Percentiles rank a stretch among this genome's conserved stretches.
Evolutionary conservation across 1,140 invertebrate species (phyloP).

Genomic region (Aphis gossypii): DNA sequence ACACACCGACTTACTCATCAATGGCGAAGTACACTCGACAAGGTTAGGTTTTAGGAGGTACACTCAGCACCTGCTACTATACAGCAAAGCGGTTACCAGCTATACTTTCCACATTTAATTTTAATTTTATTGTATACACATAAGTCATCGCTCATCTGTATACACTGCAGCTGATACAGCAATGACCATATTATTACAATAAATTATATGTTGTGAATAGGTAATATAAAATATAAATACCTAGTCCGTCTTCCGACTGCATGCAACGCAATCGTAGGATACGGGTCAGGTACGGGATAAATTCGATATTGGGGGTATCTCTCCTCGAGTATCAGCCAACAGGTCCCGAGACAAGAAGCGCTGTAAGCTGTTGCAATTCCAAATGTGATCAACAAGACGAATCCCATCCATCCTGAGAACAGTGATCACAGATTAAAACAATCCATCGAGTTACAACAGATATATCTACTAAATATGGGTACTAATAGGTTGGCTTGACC

Average conservation of each 20-base stretch:
- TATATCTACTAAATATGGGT: neutral
- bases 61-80: neutral
- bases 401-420: conserved; percentile 71
- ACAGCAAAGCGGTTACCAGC: neutral
- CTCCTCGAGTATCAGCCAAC: conserved; percentile 77
- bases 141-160: neutral
- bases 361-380: conserved; percentile 70
- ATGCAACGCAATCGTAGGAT: conserved; percentile 72
- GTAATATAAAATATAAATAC: conserved; percentile 63
- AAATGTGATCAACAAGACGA: conserved; percentile 69
- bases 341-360: conserved; percentile 71
- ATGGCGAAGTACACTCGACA: neutral
- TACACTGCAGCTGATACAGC: neutral
- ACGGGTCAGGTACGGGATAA: conserved; percentile 69
- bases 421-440: neutral
- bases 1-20: neutral
- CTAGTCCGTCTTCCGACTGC: conserved; percentile 71
- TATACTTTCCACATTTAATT: neutral
- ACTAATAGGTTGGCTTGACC: neutral
- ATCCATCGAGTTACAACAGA: neutral
- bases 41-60: neutral
- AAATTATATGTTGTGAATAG: neutral
- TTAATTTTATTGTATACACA: neutral
- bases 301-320: conserved; percentile 70
- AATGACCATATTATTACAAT: neutral